A percentile compares a stretch with the other conserved stretches of the same genome.
Conservation (phyloP, 2,888 invertebrate species). For the Prosopocoilus inquinatus region DNA sequence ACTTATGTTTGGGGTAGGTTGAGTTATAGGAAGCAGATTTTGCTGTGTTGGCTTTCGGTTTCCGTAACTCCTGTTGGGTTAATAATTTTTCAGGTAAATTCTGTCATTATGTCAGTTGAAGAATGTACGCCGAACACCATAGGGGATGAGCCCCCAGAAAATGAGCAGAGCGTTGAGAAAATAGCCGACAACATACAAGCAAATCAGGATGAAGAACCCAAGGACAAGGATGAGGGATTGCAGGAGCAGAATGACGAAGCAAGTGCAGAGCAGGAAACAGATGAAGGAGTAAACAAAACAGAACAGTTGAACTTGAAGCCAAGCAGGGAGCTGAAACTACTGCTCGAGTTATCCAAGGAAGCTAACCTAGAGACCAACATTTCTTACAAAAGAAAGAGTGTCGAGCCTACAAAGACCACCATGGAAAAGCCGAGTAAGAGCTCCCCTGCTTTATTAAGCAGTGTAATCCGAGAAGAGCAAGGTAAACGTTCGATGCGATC, state of each 20-base stretch:
- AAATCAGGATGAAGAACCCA: too few relatives aligned
- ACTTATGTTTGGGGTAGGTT: too few relatives aligned
- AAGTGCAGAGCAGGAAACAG: slow-evolving; percentile 4
- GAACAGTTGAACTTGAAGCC: slow-evolving; percentile 12
- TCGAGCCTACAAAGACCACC: slow-evolving; percentile 32
- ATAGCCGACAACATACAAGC: too few relatives aligned
- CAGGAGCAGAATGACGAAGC: neutral
- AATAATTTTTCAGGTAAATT: too few relatives aligned
- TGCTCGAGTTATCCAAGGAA: slow-evolving; percentile 66
- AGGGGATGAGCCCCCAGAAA: too few relatives aligned
- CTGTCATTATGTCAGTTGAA: too few relatives aligned
- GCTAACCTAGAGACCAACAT: slow-evolving; percentile 61
- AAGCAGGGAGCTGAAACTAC: slow-evolving; percentile 58
- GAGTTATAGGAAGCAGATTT: too few relatives aligned
- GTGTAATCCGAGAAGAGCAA: slow-evolving; percentile 4
- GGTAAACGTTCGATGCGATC: slow-evolving; percentile 57
- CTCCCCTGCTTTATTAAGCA: slow-evolving; percentile 29
- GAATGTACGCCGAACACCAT: too few relatives aligned
- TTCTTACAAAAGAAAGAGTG: slow-evolving; percentile 51
- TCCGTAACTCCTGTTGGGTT: too few relatives aligned
- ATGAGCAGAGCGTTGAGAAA: too few relatives aligned
- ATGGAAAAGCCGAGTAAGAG: slow-evolving; percentile 41
- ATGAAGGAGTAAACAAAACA: slow-evolving; percentile 1
- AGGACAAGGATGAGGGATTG: too few relatives aligned
- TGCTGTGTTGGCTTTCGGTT: too few relatives aligned